phyloP scores from a whole-genome alignment of 2,888 invertebrate species.

The Drosophila neoperkinsi region DNA sequence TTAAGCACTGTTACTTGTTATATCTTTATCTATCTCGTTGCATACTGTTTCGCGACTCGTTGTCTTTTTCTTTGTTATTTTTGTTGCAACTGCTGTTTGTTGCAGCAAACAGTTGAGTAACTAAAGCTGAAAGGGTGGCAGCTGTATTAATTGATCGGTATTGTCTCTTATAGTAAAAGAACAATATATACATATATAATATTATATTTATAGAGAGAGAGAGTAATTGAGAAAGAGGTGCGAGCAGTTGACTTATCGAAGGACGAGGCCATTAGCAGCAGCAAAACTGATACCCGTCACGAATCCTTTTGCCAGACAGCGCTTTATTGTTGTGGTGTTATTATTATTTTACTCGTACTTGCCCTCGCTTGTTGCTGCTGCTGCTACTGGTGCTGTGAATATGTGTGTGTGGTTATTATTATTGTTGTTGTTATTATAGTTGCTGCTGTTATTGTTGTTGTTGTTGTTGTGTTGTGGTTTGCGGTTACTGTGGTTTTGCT shows the following conservation, averaged over 20 bases:
- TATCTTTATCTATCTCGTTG: slow-evolving; percentile 15
- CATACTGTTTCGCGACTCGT: background rate
- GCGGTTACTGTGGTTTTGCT: slow-evolving; percentile 64
- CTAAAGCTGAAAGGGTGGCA: slow-evolving; percentile 6
- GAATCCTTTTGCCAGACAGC: slow-evolving; percentile 36
- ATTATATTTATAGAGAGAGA: background rate
- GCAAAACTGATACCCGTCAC: slow-evolving; percentile 63
- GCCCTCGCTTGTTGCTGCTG: slow-evolving; percentile 38
- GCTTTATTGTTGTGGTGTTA: slow-evolving; percentile 52
- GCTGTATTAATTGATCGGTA: slow-evolving; percentile 67
- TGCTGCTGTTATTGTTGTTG: slow-evolving; percentile 32
- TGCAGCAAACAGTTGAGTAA: slow-evolving; percentile 45
- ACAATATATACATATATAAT: background rate
- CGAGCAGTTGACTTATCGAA: slow-evolving; percentile 47
- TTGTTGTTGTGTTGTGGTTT: slow-evolving; percentile 37
- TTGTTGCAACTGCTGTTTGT: slow-evolving; percentile 25
- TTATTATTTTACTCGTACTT: slow-evolving; percentile 67
- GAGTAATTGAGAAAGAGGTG: background rate
- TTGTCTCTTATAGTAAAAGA: slow-evolving; percentile 36
- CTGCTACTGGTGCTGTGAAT: slow-evolving; percentile 2
- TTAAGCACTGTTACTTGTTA: background rate
- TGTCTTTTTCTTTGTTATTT: background rate
- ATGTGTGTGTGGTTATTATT: slow-evolving; percentile 12
- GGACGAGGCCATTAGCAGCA: slow-evolving; percentile 58
- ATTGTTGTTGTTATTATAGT: slow-evolving; percentile 15